These are phyloP conservation scores for Drosophila pseudotakahashii DNA, from an alignment of 2,888 invertebrate genomes.

Conservation along the genomic window DNA sequence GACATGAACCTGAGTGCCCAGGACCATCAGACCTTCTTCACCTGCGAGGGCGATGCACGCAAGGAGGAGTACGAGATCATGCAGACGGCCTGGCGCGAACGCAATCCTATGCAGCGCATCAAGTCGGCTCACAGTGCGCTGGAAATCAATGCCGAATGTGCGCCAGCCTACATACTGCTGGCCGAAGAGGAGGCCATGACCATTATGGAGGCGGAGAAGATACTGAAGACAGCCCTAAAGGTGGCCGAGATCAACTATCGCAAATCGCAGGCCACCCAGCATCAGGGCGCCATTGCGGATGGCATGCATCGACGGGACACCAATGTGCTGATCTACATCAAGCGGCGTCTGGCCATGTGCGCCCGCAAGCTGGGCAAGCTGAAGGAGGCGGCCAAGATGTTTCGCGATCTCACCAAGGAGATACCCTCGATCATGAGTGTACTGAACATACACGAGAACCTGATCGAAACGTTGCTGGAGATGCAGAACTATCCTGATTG, in stretches of 20 bases:
- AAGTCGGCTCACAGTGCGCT: conserved; percentile 96
- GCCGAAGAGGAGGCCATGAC: conserved; percentile 99
- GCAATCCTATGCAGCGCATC: conserved; percentile 95
- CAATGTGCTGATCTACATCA: conserved; percentile 96
- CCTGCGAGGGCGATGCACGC: conserved; percentile 93
- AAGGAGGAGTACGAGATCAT: conserved; percentile 96
- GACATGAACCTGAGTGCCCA: conserved; percentile 99
- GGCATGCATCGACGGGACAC: conserved; percentile 94
- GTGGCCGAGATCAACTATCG: conserved; percentile 92
- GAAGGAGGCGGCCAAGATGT: conserved; percentile 98
- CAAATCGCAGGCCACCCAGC: conserved; percentile 92
- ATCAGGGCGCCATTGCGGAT: conserved; percentile 90
- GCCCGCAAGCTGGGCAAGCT: conserved; percentile 96
- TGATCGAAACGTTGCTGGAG: conserved; percentile 97
- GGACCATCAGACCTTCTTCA: conserved; percentile 98
- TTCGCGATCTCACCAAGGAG: conserved; percentile 98
- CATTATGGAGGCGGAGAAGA: conserved; percentile 93
- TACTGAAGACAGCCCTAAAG: conserved; percentile 92
- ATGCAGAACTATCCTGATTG: conserved; percentile 99
- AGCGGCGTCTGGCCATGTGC: conserved; percentile 98
- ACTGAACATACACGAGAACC: conserved; percentile 96
- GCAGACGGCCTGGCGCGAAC: conserved; percentile 98
- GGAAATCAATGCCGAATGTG: conserved; percentile 95
- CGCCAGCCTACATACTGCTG: conserved; percentile 96
- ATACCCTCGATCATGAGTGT: conserved; percentile 97